Evolutionary conservation across 2,797 vertebrate genomes (phyloP), one percentile per base, ranked within the genome.

Genomic region (Hipposideros larvatus): DNA sequence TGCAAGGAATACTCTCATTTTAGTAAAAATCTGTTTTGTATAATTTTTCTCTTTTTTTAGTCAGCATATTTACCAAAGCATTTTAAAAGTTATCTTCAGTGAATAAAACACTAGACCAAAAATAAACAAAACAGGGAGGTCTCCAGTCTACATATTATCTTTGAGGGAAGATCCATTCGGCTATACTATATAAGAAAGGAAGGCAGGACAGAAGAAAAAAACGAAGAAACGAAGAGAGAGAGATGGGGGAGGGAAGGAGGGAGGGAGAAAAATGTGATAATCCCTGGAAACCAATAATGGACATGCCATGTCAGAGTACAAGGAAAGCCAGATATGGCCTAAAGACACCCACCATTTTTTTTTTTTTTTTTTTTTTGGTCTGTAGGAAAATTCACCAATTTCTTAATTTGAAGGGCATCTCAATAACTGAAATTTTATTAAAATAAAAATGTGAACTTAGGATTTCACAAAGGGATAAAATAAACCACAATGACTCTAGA

Each of bases 11-110:
- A 70, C 16, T 86, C 53, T 55, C 53, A 55, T 55, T 91, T 80
- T 78, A 74, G 51, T 48, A 70, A 93, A 93, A 86, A 55, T 22
- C 19, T 66, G 14, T 65, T 89, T 71, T 18, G 8, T 65, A 46
- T 73, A 21, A 89, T 74, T 63, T 77, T 85, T 51, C 51, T 82
- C 46, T 19, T 70, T 95, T 87, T 46, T 66, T 57, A 88, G 21
- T 57, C 41, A 77, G 9, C 13, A 24, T 90, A 48, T 41, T 79
- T 37, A 21, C 18, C n/a, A 53, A 3, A 87, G 5, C 37, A 53
- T 78, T 94, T 90, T 59, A 55, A 68, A 94, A 68, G 34, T 80
- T 43, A 89, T 6, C 11, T 70, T 59, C 28, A 77, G 26, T 84
- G 11, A 71, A 77, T 7, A 37, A 73, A 87, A 85, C 11, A 48